Evolutionary conservation across 64 coral and sea anemone genomes (phyloP), one percentile per base, ranked within the genome.

Genomic region (Actinia equina): DNA sequence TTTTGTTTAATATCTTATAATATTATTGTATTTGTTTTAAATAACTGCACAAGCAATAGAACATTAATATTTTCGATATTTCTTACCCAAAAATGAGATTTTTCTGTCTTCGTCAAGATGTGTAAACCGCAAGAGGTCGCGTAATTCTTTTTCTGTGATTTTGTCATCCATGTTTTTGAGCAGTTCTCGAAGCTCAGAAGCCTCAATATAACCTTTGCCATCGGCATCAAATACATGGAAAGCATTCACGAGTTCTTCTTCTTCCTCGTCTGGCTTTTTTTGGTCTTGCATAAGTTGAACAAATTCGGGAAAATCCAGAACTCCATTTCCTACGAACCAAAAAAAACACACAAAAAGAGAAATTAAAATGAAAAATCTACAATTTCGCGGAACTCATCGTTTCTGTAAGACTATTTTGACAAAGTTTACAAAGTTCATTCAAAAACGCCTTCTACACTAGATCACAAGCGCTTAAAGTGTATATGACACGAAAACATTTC

Each of bases 201-300:
- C 88, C 19, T 87, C 79, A 13, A 96, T 90, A 43, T 90, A 93
- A 2, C 94, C 94, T 45, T 93, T 96, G 82, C 90, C 87, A 12
- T 96, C 91, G 1, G 88, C 87, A 59, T 96, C 94, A 77, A 96
- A 96, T 82, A 96, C 94, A 14, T 87, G 78, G 76, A 96, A 96
- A 70, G 94, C 94, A 85, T 96, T 88, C 4, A 96, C 20, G 20
- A 96, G 76, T 17, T 93, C 91, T 76, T 90, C 88, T 80, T 93
- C 86, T 44, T 45, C 89, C 54, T 93, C 94, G 30, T 96, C 88
- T 15, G 91, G 91, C 14, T 87, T 96, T n/a, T 93, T 96, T 62
- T 96, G 88, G 41, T 92, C 44, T 51, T 93, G 88, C 94, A 96
- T 96, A 2, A 96, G 74, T 80, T 93, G 84, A 30, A 96, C 92